A percentile compares a stretch with the other conserved stretches of the same genome.
Evolutionary conservation across 2,113 vertebrate species (phyloP).

Genomic region (Guaruba guarouba): DNA sequence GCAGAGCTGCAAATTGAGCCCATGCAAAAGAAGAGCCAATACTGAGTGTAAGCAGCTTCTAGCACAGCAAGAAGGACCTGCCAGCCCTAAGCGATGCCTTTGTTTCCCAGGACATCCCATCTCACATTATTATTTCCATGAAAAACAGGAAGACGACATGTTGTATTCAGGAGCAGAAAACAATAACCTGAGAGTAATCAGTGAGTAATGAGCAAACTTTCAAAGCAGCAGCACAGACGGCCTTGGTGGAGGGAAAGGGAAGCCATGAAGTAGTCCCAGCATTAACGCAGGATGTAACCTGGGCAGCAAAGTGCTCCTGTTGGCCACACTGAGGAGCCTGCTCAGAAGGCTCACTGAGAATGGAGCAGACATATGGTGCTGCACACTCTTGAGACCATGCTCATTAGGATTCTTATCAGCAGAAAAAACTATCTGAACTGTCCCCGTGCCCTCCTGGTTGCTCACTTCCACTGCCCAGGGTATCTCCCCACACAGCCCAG

Average conservation of each 20-base stretch:
- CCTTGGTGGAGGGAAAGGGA: neutral
- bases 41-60: neutral
- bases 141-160: neutral
- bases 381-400: neutral
- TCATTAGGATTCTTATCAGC: neutral
- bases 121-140: neutral
- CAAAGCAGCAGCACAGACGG: neutral
- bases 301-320: neutral
- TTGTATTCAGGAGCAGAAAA: neutral
- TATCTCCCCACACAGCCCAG: neutral
- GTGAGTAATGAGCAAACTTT: neutral
- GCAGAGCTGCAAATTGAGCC: neutral
- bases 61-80: neutral
- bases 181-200: neutral
- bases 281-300: fast-evolving
- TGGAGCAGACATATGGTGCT: neutral
- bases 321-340: fast-evolving
- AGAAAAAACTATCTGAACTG: neutral
- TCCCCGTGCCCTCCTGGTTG: neutral
- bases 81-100: neutral
- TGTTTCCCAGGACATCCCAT: neutral
- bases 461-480: neutral
- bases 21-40: neutral
- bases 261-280: neutral
- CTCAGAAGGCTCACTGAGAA: neutral